Conservation (phyloP, 1,140 invertebrate genomes). For the Delia radicum region DNA sequence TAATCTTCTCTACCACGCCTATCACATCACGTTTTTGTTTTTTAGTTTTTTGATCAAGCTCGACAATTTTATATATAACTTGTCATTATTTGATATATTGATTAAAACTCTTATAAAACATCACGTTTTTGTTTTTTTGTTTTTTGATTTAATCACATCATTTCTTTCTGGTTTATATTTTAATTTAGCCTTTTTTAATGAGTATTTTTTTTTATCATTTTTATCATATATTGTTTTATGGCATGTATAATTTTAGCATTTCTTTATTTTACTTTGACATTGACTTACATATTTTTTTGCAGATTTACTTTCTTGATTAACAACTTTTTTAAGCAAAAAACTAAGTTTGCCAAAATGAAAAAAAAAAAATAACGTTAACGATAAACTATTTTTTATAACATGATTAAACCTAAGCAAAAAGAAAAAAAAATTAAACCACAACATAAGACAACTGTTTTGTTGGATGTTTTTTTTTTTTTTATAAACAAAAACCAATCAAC, state of each 20-base stretch:
- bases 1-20: too few species aligned
- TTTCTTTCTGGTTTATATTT: too few species aligned
- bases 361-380: background rate
- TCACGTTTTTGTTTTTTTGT: too few species aligned
- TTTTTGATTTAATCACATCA: too few species aligned
- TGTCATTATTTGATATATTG: too few species aligned
- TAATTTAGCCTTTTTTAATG: too few species aligned
- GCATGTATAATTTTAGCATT: background rate
- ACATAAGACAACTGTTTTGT: background rate
- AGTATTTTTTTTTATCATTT: too few species aligned
- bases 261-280: constrained; percentile 2
- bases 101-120: too few species aligned
- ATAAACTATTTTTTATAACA: background rate
- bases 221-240: too few species aligned
- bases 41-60: too few species aligned
- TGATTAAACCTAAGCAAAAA: background rate
- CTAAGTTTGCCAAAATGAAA: background rate
- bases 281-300: constrained; percentile 1
- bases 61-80: too few species aligned
- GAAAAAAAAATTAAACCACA: background rate
- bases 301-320: background rate
- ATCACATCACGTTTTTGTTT: too few species aligned
- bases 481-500: background rate
- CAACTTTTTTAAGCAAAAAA: background rate
- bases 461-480: background rate